These are phyloP conservation scores for Rhagologus leucostigma DNA, from an alignment of 2,113 vertebrate species.

Conservation along the genomic window DNA sequence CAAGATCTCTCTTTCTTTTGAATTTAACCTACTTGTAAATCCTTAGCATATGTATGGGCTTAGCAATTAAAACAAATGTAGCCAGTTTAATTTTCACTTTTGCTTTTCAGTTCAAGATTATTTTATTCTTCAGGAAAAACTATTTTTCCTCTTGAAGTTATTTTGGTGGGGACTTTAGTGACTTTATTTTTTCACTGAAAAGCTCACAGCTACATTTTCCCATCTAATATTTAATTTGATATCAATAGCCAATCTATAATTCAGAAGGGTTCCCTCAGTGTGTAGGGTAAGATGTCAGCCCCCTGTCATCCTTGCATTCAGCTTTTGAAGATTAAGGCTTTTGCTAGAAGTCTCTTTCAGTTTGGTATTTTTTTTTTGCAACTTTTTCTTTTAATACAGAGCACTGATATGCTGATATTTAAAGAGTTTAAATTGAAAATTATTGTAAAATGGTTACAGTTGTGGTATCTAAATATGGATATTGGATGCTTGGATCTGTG, in stretches of 20 bases:
- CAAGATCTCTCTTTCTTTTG: background rate
- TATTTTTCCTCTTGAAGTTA: background rate
- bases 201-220: background rate
- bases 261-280: background rate
- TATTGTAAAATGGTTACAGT: background rate
- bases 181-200: background rate
- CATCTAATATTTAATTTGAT: accelerated
- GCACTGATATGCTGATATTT: background rate
- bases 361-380: background rate
- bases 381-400: background rate
- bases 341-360: background rate
- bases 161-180: background rate
- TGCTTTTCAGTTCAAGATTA: background rate
- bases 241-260: background rate
- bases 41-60: background rate
- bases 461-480: accelerated
- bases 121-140: background rate
- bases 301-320: background rate
- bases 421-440: background rate
- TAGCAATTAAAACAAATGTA: background rate
- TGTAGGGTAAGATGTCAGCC: background rate
- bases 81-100: background rate
- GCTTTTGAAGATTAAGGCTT: background rate
- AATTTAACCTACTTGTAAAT: background rate
- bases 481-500: background rate